Evolutionary conservation across 2,113 vertebrate genomes (phyloP), one percentile per base, ranked within the genome.

Genomic region (Pelvicachromis taeniatus): DNA sequence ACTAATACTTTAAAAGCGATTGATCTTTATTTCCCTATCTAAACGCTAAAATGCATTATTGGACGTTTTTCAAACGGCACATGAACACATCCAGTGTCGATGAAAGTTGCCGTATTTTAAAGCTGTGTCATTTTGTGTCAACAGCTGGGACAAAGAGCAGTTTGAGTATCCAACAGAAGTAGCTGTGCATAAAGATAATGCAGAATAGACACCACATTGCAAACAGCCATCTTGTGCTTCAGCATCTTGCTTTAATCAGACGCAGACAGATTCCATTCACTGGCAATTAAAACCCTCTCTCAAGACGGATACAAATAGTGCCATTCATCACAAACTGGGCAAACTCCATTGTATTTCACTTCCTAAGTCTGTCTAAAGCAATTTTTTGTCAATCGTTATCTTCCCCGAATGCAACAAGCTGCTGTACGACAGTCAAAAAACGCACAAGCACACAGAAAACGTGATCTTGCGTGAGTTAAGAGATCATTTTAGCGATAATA

Each of bases 231-330:
- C 14, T 85, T 80, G 16, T 83, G 58, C 80, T 55, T 73, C 63
- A 42, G 23, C 77, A 87, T 87, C 80, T 82, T 91, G 90, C 58
- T 89, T 80, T 83, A 88, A 92, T 89, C 61, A 82, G 53, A 42
- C 6, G 4, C 80, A 85, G 82, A 88, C 80, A 31, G 56, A 91
- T 90, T 89, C 65, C 53, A 85, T 52, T 90, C 77, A 85, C 31
- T 35, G 45, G 58, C 83, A 54, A 89, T 84, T 85, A 84, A 82
- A 87, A 38, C 4, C 4, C 42, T 58, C 59, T 80, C 78, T 82
- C 45, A 77, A 59, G 45, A 4, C 56, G n/a, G 81, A 42, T 88
- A 77, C 12, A 65, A 79, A 61, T 73, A 55, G 42, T 84, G 68
- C 29, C 73, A 81, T 83, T 87, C 38, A 81, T 89, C 86, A 85